A percentile compares a stretch with the other conserved stretches of the same genome.
phyloP scores from a whole-genome alignment of 2,113 vertebrate species.

The Gobiocypris rarus region DNA sequence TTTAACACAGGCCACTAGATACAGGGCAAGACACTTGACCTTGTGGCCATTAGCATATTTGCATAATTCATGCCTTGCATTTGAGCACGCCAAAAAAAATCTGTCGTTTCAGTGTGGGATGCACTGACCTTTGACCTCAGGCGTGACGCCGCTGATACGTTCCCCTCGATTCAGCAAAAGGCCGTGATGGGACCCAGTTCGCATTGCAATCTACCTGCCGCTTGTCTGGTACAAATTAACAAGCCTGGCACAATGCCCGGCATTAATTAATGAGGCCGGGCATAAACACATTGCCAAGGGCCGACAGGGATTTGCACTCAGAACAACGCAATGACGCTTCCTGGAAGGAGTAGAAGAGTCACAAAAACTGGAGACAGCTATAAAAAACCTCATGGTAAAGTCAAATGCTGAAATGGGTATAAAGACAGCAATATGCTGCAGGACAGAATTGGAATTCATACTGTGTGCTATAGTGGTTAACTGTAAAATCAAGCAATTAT shows the following conservation, averaged over 20 bases:
- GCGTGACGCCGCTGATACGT: slow-evolving; percentile 32
- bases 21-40: slow-evolving; percentile 62
- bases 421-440: slow-evolving; percentile 42
- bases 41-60: slow-evolving; percentile 57
- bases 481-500: background rate
- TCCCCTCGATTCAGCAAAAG: slow-evolving; percentile 38
- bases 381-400: background rate
- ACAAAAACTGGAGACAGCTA: slow-evolving; percentile 32
- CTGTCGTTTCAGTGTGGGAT: background rate
- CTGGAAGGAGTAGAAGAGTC: slow-evolving; percentile 23
- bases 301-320: slow-evolving; percentile 51
- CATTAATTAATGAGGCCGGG: slow-evolving; percentile 69
- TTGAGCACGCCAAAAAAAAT: slow-evolving; percentile 20
- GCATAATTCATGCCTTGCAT: slow-evolving; percentile 49
- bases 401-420: background rate
- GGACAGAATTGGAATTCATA: slow-evolving; percentile 21
- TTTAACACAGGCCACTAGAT: slow-evolving; percentile 56
- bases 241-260: slow-evolving; percentile 59
- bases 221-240: slow-evolving; percentile 65
- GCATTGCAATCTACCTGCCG: slow-evolving; percentile 64
- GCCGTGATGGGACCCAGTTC: slow-evolving; percentile 40
- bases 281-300: slow-evolving; percentile 50
- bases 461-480: background rate
- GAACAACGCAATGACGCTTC: slow-evolving; percentile 30
- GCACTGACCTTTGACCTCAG: slow-evolving; percentile 43